Conservation (phyloP, 2,888 invertebrate genomes). For the Drosophila multiciliata region DNA sequence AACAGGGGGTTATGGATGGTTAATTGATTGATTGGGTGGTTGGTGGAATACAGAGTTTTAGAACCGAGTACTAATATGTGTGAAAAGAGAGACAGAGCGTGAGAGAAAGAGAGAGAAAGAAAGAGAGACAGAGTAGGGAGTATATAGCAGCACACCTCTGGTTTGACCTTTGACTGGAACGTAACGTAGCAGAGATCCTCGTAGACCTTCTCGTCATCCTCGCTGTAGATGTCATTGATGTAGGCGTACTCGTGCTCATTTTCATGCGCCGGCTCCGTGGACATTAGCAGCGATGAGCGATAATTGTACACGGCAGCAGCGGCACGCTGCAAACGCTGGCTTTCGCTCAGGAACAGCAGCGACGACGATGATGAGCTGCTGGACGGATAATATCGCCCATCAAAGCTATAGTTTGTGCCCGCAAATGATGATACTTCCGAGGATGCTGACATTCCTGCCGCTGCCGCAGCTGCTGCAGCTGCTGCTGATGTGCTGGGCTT, state of each 20-base stretch:
- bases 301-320: constrained; percentile 83
- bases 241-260: constrained; percentile 80
- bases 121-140: background rate
- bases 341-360: constrained; percentile 62
- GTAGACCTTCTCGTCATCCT: constrained; percentile 92
- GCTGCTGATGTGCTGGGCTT: constrained; percentile 47
- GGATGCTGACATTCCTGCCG: constrained; percentile 1
- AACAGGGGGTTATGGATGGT: background rate
- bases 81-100: background rate
- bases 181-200: constrained; percentile 95
- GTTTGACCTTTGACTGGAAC: constrained; percentile 88
- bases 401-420: background rate
- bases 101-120: background rate
- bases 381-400: constrained; percentile 22
- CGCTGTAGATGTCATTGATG: constrained; percentile 82
- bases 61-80: constrained; percentile 17
- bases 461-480: constrained; percentile 21
- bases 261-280: constrained; percentile 79
- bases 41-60: constrained; percentile 13
- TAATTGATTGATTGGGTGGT: background rate
- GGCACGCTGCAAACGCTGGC: constrained; percentile 79
- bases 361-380: constrained; percentile 43
- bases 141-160: constrained; percentile 87
- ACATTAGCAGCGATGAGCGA: constrained; percentile 67
- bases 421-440: constrained; percentile 11